These are phyloP conservation scores for Argyra leucocephala DNA, from an alignment of 2,888 invertebrate genomes.

Conservation along the genomic window DNA sequence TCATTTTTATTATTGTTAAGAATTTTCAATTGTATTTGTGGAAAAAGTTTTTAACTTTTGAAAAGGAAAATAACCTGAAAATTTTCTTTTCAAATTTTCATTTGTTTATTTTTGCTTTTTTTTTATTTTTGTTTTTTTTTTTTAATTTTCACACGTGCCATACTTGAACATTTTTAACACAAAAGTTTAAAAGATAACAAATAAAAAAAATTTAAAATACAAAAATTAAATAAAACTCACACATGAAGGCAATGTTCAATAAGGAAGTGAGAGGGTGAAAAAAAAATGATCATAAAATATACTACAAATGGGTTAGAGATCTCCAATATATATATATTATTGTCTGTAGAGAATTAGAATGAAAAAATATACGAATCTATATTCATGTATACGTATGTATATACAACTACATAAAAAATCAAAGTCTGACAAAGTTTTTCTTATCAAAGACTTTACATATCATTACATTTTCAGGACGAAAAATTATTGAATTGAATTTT, in stretches of 20 bases:
- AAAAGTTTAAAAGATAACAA: background rate
- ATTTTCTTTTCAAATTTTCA: background rate
- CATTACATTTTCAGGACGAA: background rate
- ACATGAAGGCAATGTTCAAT: no score
- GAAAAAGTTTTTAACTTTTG: background rate
- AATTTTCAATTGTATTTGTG: no score
- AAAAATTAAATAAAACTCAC: no score
- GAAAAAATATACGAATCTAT: background rate
- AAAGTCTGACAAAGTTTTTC: background rate
- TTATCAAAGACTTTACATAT: constrained; percentile 4
- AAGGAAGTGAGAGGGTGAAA: no score
- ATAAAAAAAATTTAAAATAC: no score
- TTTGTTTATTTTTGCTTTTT: background rate
- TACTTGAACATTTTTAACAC: background rate
- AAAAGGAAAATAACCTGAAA: background rate
- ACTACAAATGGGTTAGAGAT: background rate
- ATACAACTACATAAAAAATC: background rate
- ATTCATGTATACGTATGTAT: background rate
- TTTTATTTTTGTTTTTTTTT: background rate
- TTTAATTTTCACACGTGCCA: background rate
- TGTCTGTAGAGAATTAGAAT: no score
- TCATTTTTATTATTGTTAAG: no score
- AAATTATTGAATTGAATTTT: background rate
- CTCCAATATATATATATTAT: no score
- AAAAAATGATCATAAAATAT: no score